A percentile compares a stretch with the other conserved stretches of the same genome.
Conservation (phyloP, 2,797 vertebrate species). For the Lithobates sylvaticus region DNA sequence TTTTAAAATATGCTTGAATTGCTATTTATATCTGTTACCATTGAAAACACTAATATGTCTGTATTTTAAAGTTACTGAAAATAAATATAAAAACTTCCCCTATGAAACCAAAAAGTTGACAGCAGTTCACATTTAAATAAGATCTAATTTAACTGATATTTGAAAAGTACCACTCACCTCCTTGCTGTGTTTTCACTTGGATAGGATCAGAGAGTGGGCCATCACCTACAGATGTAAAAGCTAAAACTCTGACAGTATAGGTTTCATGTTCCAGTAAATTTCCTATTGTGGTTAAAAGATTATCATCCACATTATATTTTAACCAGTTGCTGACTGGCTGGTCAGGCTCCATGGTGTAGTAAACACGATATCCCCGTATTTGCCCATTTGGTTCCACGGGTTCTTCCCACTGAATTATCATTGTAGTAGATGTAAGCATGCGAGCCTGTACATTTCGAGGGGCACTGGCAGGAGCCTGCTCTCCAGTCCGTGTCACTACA, state of each 20-base stretch:
- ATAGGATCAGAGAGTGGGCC: slow-evolving; percentile 96
- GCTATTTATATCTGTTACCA: too few relatives aligned
- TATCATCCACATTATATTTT: slow-evolving; percentile 97
- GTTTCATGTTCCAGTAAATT: slow-evolving; percentile 91
- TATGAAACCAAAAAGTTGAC: too few relatives aligned
- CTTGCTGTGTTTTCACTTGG: slow-evolving; percentile 95
- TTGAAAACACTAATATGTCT: too few relatives aligned
- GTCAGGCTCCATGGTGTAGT: slow-evolving; percentile 94
- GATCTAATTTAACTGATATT: too few relatives aligned
- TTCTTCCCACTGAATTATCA: slow-evolving; percentile 98
- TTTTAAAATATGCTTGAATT: too few relatives aligned
- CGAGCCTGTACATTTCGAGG: slow-evolving; percentile 93
- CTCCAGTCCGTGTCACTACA: slow-evolving; percentile 92
- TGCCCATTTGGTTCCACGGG: slow-evolving; percentile 97
- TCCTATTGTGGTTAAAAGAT: slow-evolving; percentile 92
- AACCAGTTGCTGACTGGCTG: slow-evolving; percentile 92
- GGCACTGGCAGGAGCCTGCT: slow-evolving; percentile 95
- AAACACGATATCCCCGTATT: slow-evolving; percentile 95
- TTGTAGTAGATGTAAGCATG: slow-evolving; percentile 92
- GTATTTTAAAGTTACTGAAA: neutral
- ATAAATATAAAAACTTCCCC: neutral
- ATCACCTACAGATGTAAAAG: slow-evolving; percentile 96
- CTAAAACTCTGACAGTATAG: slow-evolving; percentile 93
- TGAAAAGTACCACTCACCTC: slow-evolving; percentile 81
- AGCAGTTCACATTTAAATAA: too few relatives aligned